phyloP scores from a whole-genome alignment of 1,140 invertebrate genomes.

The Calephelis virginiensis region DNA sequence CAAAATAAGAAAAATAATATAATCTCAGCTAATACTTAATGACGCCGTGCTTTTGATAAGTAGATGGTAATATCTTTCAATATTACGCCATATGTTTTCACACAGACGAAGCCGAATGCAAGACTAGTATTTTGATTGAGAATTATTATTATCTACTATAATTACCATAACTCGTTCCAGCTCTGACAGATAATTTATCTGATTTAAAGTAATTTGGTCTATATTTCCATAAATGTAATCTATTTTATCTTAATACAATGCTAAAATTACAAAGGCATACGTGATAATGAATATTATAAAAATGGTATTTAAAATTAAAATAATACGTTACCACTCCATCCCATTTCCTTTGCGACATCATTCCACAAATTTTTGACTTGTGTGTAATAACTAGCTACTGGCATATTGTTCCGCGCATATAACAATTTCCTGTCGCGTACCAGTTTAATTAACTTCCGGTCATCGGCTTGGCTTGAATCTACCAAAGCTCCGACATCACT shows the following conservation, averaged over 20 bases:
- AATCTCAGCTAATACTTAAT: no score
- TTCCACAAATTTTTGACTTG: constrained; percentile 58
- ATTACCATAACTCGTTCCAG: no score
- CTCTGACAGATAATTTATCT: no score
- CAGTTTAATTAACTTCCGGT: constrained; percentile 58
- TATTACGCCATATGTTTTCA: no score
- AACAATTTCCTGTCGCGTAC: constrained; percentile 56
- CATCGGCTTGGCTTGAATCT: constrained; percentile 63
- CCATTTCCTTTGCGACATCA: constrained; percentile 57
- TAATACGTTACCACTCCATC: constrained; percentile 51
- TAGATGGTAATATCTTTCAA: no score
- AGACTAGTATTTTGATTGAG: no score
- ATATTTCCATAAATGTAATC: background rate
- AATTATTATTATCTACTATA: no score
- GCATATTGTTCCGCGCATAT: constrained; percentile 68
- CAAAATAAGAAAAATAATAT: no score
- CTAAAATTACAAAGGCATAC: background rate
- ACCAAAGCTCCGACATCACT: constrained; percentile 50
- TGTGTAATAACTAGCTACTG: constrained; percentile 63
- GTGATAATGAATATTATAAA: background rate
- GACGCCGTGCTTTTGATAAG: no score
- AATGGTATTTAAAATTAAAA: background rate
- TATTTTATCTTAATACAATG: no score
- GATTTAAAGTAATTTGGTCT: no score
- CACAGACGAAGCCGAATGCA: no score